Percentiles rank a stretch among this genome's conserved stretches.
Conservation (phyloP, 2,797 vertebrate genomes). For the Ibycter americanus region DNA sequence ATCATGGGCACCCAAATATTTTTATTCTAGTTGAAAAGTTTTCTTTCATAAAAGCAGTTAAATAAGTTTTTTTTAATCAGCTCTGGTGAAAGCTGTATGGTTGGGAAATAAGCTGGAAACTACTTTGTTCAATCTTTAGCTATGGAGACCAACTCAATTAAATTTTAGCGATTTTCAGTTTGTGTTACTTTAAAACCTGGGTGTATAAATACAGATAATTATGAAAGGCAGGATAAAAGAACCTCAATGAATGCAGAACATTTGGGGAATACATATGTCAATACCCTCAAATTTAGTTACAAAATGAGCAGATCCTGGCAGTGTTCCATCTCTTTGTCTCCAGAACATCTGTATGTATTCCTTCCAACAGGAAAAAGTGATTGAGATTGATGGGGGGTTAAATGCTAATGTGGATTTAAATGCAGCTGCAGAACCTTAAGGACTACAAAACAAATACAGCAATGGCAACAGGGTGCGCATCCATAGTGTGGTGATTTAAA, state of each 20-base stretch:
- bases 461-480: background rate
- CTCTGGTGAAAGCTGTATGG: background rate
- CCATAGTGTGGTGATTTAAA: background rate
- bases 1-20: background rate
- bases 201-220: background rate
- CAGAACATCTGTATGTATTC: background rate
- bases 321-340: background rate
- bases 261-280: background rate
- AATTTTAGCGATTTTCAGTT: background rate
- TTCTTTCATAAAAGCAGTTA: background rate
- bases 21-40: background rate
- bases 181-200: background rate
- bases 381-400: background rate
- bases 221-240: background rate
- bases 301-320: background rate
- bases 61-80: background rate
- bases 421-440: background rate
- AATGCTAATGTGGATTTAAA: background rate
- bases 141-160: too few species aligned
- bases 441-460: background rate
- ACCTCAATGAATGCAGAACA: background rate
- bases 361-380: background rate
- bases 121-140: background rate
- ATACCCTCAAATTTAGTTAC: background rate
- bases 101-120: background rate